Evolutionary conservation across 2,797 vertebrate genomes (phyloP), one percentile per base, ranked within the genome.

Genomic region (Acanthurus tractus): DNA sequence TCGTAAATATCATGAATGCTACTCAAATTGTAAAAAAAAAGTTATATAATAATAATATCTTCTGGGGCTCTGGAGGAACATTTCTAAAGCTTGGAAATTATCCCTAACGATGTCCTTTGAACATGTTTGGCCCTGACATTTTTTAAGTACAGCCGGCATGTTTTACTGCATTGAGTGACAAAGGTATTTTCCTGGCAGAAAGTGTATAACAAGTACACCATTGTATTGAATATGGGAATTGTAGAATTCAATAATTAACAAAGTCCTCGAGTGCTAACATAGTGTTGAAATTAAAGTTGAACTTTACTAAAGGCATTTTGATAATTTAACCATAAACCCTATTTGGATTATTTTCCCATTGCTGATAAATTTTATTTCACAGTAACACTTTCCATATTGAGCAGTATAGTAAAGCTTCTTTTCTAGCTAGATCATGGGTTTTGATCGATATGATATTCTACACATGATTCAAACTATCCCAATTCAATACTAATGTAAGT

Each of bases 381-480:
- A 29, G 69, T 17, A 42, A 25, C 48, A 48, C 22, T 29, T 36
- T 7, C 11, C 22, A 4, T 12, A 68, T 52, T 12, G 55, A 65
- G 40, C 14, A 53, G 65, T 45, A 68, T 20, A 52, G 25, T 52
- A 22, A 36, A 63, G 34, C 34, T 3, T 3, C 46, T 69, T 76
- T 59, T 54, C 15, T 12, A 52, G 46, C 5, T 34, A 58, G 40
- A 53, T n/a, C 52, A 25, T 58, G 50, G 10, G 23, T 45, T 66
- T 70, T 53, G n/a, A 79, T 79, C 17, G 40, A 67, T 68, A 53
- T 72, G 15, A 72, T 76, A 70, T 77, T 38, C 15, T 18, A 62
- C 29, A 61, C 4, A 20, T 4, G 6, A 20, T 55, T 17, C 44
- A 29, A 73, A 50, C 69, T 59, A 49, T 73, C 15, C 46, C 8